Evolutionary conservation across 1,140 invertebrate species (phyloP), one percentile per base, ranked within the genome.

Genomic region (Diachasma alloeum): DNA sequence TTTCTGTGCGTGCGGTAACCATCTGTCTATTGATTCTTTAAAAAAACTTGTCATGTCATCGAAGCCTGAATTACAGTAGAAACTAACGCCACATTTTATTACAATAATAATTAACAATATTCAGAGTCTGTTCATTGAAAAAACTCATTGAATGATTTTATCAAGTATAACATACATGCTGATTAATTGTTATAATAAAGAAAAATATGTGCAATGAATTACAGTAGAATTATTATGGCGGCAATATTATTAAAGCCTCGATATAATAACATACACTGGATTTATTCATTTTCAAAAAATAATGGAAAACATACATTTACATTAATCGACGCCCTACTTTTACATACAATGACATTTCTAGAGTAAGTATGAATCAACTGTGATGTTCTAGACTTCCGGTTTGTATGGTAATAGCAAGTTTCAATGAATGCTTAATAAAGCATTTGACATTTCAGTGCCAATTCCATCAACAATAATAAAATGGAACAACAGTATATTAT

Each of bases 291-390:
- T 63, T 63, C 19, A 63, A 11, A 26, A 11, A 78, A 78, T 82
- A 79, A 81, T 83, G 24, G 44, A 81, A 81, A 81, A 82, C 74
- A 83, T 85, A 87, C 82, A 85, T 82, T 31, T 86, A 87, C 84
- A 85, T 83, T 53, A 46, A 67, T 79, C 19, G 77, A 78, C 68
- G 72, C 56, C 67, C 75, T 75, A 79, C 73, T 79, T 83, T 79
- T 75, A 63, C 24, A 80, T 72, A 76, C 81, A 82, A 77, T 79
- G 82, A 82, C 83, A 85, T 85, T 85, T 83, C 83, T 78, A 63
- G 9, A 63, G 59, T 63, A 31, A 26, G 24, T 63, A 26, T 63
- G 59, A 26, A 63, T 63, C 19, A 24, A 31, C 11, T 31, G 59
- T 26, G 59, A 26, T 63, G 24, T 26, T 63, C 24, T 26, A 31